These are phyloP conservation scores for Proisotoma minuta DNA, from an alignment of 2,888 invertebrate species.

Conservation along the genomic window DNA sequence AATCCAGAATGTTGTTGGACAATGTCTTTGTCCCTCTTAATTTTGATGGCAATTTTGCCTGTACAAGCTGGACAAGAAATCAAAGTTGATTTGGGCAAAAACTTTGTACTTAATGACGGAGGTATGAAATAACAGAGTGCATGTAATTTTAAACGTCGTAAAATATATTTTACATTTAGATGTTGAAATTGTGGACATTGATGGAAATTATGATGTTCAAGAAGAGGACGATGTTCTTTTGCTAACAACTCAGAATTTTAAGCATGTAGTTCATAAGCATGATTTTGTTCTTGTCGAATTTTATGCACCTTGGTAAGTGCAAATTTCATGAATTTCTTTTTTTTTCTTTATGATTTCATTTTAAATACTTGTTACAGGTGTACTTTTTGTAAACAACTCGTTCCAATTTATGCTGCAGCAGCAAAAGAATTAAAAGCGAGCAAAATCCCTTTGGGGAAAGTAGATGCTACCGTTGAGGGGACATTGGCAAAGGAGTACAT, in stretches of 20 bases:
- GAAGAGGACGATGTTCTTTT: constrained; percentile 53
- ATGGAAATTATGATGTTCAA: constrained; percentile 48
- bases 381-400: constrained; percentile 58
- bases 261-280: constrained; percentile 50
- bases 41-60: neutral
- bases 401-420: constrained; percentile 57
- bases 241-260: constrained; percentile 53
- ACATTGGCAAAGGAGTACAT: constrained; percentile 52
- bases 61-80: constrained; percentile 18
- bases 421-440: constrained; percentile 51
- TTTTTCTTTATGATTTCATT: neutral
- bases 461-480: constrained; percentile 54
- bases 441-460: constrained; percentile 52
- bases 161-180: too few relatives aligned
- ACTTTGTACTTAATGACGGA: constrained; percentile 45
- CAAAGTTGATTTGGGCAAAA: constrained; percentile 27
- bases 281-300: constrained; percentile 56
- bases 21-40: neutral
- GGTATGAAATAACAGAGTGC: constrained; percentile 35
- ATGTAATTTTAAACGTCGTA: too few relatives aligned
- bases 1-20: neutral
- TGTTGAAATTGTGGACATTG: constrained; percentile 47
- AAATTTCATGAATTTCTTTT: neutral
- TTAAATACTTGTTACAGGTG: constrained; percentile 52
- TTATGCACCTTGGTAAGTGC: constrained; percentile 57